Percentiles rank a stretch among this genome's conserved stretches.
Evolutionary conservation across 2,113 vertebrate genomes (phyloP).

Genomic region (Nymphicus hollandicus): DNA sequence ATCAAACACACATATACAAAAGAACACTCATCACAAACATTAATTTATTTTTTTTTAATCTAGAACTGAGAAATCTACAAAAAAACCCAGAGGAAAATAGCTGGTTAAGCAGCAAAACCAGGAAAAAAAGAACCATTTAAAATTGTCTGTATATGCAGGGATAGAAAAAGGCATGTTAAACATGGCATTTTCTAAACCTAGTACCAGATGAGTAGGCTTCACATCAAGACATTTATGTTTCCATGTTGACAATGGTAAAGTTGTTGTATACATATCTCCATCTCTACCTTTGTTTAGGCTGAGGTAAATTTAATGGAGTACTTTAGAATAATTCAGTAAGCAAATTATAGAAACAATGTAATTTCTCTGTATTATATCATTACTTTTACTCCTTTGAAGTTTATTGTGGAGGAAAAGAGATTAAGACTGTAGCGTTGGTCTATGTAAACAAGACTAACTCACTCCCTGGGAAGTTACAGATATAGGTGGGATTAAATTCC

Average conservation of each 20-base stretch:
- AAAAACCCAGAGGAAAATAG: background rate
- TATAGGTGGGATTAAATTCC: background rate
- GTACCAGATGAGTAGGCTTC: background rate
- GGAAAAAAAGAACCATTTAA: background rate
- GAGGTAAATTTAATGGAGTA: background rate
- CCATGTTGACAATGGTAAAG: background rate
- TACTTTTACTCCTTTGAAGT: background rate
- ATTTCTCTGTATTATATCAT: background rate
- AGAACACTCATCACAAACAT: background rate
- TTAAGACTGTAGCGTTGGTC: fast-evolving
- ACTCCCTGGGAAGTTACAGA: background rate
- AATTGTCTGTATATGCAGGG: background rate
- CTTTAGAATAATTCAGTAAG: background rate
- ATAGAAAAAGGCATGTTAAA: background rate
- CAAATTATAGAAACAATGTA: background rate
- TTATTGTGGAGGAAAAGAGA: background rate
- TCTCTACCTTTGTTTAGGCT: background rate
- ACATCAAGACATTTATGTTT: background rate
- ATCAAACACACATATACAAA: background rate
- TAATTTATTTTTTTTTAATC: background rate
- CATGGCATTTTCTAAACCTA: background rate
- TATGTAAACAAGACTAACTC: background rate
- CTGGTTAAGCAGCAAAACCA: background rate
- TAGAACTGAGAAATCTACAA: background rate
- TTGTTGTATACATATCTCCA: background rate